Conservation (phyloP, 1,140 invertebrate species). For the Drosophila carrolli region DNA sequence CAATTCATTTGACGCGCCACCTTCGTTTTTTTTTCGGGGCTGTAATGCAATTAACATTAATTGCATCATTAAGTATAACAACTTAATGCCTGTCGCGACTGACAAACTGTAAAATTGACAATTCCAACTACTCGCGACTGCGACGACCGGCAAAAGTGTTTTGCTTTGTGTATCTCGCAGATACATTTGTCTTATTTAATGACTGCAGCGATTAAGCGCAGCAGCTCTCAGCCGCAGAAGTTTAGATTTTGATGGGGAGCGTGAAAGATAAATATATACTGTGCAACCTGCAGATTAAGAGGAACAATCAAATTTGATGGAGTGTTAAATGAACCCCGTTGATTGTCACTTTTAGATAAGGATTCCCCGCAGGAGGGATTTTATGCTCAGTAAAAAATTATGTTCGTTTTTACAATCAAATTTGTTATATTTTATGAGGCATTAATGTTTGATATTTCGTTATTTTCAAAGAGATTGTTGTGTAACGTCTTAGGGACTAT, state of each 20-base stretch:
- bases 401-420: background rate
- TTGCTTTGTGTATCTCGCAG: constrained; percentile 60
- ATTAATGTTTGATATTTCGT: background rate
- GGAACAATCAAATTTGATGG: constrained; percentile 42
- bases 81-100: constrained; percentile 66
- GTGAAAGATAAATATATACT: constrained; percentile 1
- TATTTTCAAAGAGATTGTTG: background rate
- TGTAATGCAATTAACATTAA: constrained; percentile 77
- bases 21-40: constrained; percentile 26
- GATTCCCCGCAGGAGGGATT: background rate
- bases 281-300: constrained; percentile 24
- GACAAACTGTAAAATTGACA: constrained; percentile 55
- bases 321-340: constrained; percentile 32
- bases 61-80: constrained; percentile 79
- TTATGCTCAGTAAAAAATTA: background rate
- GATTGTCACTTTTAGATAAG: constrained; percentile 10
- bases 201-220: constrained; percentile 58
- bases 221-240: constrained; percentile 9
- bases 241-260: constrained; percentile 15
- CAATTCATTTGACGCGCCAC: constrained; percentile 39
- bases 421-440: background rate
- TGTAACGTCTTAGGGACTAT: background rate
- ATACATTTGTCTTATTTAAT: constrained; percentile 77
- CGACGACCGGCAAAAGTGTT: constrained; percentile 18
- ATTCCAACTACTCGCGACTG: constrained; percentile 29